Conservation (phyloP, 1,140 invertebrate species). For the Bradysia coprophila region DNA sequence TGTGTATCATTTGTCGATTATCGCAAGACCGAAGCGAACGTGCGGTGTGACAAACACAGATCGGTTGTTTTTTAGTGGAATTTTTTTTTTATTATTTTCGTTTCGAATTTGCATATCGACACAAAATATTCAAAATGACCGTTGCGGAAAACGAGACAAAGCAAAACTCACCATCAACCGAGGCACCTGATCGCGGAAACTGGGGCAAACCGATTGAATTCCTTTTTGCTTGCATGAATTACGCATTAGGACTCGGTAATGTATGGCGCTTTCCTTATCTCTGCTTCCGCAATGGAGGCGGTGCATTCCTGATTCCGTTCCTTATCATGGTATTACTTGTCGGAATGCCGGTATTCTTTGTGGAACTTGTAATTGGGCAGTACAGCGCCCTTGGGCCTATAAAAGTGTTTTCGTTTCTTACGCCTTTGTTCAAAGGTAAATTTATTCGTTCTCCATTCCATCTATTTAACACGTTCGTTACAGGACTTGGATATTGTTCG, state of each 20-base stretch:
- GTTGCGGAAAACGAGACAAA: too few relatives aligned
- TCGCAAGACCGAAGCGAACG: too few relatives aligned
- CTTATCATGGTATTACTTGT: conserved; percentile 80
- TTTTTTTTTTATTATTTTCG: too few relatives aligned
- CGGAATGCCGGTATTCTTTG: conserved; percentile 96
- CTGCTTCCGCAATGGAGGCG: conserved; percentile 63
- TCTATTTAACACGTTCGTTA: not conserved
- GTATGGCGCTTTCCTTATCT: conserved; percentile 80
- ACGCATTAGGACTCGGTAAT: conserved; percentile 72
- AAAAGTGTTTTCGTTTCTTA: conserved; percentile 85
- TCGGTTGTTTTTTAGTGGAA: too few relatives aligned
- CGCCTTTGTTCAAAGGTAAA: conserved; percentile 93
- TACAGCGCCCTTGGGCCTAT: conserved; percentile 91
- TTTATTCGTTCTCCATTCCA: not conserved
- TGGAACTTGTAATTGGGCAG: conserved; percentile 92
- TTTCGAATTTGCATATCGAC: too few relatives aligned
- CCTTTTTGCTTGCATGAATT: conserved; percentile 58
- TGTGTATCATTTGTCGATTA: too few relatives aligned
- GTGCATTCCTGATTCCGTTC: conserved; percentile 90
- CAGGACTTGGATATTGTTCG: conserved; percentile 93
- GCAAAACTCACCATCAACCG: too few relatives aligned
- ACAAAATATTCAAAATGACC: too few relatives aligned
- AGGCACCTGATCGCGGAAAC: not conserved
- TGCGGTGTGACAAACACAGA: too few relatives aligned
- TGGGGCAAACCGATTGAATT: conserved; percentile 24